Evolutionary conservation across 2,888 invertebrate genomes (phyloP).

Genomic region (Monoplex corrugatus): DNA sequence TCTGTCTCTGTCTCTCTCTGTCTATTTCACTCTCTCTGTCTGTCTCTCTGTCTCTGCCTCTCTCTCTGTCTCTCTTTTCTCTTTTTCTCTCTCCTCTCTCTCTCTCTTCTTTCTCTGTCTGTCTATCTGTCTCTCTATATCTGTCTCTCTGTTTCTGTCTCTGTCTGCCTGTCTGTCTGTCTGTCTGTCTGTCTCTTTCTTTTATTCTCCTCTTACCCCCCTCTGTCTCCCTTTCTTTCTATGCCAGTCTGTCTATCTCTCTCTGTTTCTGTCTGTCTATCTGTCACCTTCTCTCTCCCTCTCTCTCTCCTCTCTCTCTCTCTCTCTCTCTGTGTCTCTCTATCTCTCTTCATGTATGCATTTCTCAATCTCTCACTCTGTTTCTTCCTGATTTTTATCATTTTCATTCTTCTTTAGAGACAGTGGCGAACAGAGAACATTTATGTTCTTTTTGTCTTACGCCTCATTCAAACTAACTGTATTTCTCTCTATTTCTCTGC

Average conservation of each 20-base stretch:
- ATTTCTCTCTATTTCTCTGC: too few relatives aligned
- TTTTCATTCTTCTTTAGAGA: too few relatives aligned
- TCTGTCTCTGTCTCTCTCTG: background rate
- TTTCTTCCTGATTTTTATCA: too few relatives aligned
- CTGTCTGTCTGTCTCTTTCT: conserved; percentile 6
- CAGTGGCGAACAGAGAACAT: too few relatives aligned
- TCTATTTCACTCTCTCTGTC: background rate
- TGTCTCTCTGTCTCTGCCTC: background rate
- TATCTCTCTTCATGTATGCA: background rate
- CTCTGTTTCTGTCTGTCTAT: too few relatives aligned
- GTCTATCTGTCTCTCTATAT: too few relatives aligned
- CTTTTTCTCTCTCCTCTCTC: background rate
- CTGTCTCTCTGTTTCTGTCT: too few relatives aligned
- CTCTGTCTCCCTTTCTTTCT: conserved; percentile 1
- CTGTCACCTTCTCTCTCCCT: conserved; percentile 11
- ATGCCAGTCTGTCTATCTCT: background rate
- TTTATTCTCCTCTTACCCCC: too few relatives aligned
- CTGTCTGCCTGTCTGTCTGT: background rate
- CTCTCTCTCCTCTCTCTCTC: background rate
- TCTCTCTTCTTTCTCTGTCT: background rate
- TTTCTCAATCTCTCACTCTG: background rate
- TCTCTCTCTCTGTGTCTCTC: conserved; percentile 13
- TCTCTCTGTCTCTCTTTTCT: background rate
- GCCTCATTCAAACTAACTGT: too few relatives aligned
- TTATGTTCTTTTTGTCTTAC: too few relatives aligned